Conservation (phyloP, 2,797 vertebrate species). For the Pseudotriccus pelzelni region DNA sequence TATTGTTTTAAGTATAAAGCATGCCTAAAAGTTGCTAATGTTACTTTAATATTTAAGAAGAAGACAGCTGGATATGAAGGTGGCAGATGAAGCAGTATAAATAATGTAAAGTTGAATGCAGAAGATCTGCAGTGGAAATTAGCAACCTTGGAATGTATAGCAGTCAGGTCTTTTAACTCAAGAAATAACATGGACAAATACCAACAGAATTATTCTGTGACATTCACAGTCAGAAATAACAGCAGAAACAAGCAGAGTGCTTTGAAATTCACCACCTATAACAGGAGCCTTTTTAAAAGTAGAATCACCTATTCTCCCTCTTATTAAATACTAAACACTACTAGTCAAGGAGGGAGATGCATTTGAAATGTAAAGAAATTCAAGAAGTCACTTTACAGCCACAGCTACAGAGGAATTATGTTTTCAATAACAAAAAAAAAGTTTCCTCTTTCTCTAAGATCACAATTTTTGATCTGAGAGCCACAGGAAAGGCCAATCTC, state of each 20-base stretch:
- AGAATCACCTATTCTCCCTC: background rate
- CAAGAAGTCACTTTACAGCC: background rate
- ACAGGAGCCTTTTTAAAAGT: constrained; percentile 8
- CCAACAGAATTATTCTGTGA: constrained; percentile 59
- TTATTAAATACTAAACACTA: background rate
- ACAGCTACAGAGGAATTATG: background rate
- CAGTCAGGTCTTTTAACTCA: constrained; percentile 54
- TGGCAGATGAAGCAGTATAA: constrained; percentile 63
- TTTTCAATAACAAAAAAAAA: constrained; percentile 1
- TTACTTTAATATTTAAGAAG: constrained; percentile 63
- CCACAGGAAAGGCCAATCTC: background rate
- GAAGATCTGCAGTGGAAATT: constrained; percentile 29
- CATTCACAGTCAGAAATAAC: constrained; percentile 4
- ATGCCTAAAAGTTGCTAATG: constrained; percentile 51
- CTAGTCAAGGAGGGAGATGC: background rate
- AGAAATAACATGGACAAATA: constrained; percentile 40
- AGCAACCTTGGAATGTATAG: constrained; percentile 54
- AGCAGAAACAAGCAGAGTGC: constrained; percentile 7
- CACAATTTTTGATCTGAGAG: background rate
- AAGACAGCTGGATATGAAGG: constrained; percentile 49
- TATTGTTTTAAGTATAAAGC: constrained; percentile 57
- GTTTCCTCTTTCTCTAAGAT: background rate
- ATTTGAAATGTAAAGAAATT: background rate
- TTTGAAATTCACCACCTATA: constrained; percentile 58
- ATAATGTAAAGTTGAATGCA: constrained; percentile 53